These are phyloP conservation scores for Trichopria drosophilae DNA, from an alignment of 2,888 invertebrate species.

Conservation along the genomic window DNA sequence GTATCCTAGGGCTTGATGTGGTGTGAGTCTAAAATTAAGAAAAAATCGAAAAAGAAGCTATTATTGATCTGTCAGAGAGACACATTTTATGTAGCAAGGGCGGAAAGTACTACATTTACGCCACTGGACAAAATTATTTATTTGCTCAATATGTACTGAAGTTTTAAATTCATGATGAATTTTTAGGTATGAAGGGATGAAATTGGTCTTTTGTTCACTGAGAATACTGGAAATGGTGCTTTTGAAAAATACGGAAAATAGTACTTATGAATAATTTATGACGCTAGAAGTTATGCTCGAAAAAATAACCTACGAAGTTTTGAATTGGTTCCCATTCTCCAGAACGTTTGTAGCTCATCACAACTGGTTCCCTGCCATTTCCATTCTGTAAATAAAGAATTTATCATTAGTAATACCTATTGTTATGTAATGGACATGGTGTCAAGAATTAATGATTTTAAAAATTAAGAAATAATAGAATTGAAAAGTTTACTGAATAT, in stretches of 20 bases:
- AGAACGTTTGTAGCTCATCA: constrained; percentile 48
- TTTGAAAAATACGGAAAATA: no score
- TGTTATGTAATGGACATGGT: not conserved
- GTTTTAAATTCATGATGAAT: no score
- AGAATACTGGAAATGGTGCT: no score
- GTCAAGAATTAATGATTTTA: not conserved
- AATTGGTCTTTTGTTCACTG: no score
- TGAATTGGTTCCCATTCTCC: constrained; percentile 41
- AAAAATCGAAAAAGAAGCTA: no score
- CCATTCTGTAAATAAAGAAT: constrained; percentile 40
- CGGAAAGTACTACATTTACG: no score
- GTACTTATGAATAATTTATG: not conserved
- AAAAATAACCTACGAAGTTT: constrained; percentile 42
- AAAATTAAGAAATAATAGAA: not conserved
- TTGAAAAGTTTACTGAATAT: no score
- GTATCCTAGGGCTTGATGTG: not conserved
- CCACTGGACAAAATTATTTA: no score
- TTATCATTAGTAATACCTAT: constrained; percentile 4
- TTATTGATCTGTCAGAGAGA: no score
- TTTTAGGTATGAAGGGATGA: no score
- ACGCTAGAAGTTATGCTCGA: constrained; percentile 1
- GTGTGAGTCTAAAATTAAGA: not conserved
- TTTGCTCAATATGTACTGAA: no score
- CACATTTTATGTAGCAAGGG: no score
- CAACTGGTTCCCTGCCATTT: constrained; percentile 42